These are phyloP conservation scores for Allacma fusca DNA, from an alignment of 2,888 invertebrate species.

Conservation along the genomic window DNA sequence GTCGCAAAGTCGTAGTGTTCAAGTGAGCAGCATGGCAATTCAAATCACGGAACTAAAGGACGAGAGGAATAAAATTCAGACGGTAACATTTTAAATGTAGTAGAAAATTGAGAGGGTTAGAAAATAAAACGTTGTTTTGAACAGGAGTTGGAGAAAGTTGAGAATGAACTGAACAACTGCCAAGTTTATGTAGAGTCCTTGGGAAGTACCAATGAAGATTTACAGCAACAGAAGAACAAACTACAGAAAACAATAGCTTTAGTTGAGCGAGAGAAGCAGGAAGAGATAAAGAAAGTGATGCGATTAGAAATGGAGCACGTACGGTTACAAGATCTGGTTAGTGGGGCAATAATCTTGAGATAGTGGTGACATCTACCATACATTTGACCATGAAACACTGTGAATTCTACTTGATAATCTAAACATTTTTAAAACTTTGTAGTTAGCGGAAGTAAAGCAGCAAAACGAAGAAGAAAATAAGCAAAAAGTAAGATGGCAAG, in stretches of 20 bases:
- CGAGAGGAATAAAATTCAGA: slow-evolving; percentile 36
- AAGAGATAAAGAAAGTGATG: slow-evolving; percentile 43
- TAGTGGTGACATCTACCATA: no score
- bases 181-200: slow-evolving; percentile 49
- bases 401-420: no score
- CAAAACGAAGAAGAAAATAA: slow-evolving; percentile 44
- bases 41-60: slow-evolving; percentile 44
- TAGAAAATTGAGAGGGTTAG: no score
- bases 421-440: no score
- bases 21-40: slow-evolving; percentile 43
- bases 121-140: no score
- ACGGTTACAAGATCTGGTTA: slow-evolving; percentile 5
- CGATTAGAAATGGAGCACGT: slow-evolving; percentile 28
- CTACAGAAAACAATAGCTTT: slow-evolving; percentile 41
- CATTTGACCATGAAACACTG: no score
- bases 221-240: slow-evolving; percentile 33
- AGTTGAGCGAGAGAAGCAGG: slow-evolving; percentile 41
- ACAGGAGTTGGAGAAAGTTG: slow-evolving; percentile 53
- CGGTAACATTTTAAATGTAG: slow-evolving; percentile 38
- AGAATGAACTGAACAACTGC: slow-evolving; percentile 50
- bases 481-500: slow-evolving; percentile 56
- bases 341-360: no score
- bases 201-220: slow-evolving; percentile 43
- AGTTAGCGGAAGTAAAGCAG: slow-evolving; percentile 35
- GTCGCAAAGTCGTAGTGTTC: slow-evolving; percentile 40